These are phyloP conservation scores for Andrena chrysosceles DNA, from an alignment of 2,888 invertebrate species.

Conservation along the genomic window DNA sequence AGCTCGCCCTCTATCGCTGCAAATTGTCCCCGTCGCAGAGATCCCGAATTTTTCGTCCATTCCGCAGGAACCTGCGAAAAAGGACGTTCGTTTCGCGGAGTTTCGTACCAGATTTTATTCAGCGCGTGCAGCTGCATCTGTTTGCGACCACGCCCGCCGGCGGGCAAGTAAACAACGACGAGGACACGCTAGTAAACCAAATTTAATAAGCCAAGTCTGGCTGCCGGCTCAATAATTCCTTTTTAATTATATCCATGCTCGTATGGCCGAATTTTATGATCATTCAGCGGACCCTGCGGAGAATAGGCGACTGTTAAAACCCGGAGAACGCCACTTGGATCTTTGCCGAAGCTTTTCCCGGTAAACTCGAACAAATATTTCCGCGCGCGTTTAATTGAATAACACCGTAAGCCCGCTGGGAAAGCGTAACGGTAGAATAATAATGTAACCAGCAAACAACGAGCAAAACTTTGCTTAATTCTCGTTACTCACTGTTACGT, in stretches of 20 bases:
- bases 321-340: neutral
- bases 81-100: neutral
- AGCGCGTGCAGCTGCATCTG: neutral
- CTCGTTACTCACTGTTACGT: constrained; percentile 34
- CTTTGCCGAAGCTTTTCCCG: neutral
- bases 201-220: constrained; percentile 39
- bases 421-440: neutral
- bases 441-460: neutral
- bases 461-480: neutral
- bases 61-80: neutral
- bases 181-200: constrained; percentile 35
- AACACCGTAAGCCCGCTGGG: neutral
- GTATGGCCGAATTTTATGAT: constrained; percentile 40
- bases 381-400: constrained; percentile 18
- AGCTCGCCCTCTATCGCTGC: neutral
- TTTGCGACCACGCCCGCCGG: neutral
- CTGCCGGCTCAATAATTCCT: constrained; percentile 20
- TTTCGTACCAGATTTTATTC: neutral
- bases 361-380: constrained; percentile 8
- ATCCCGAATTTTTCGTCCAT: neutral
- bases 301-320: neutral
- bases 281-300: constrained; percentile 21
- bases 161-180: constrained; percentile 14
- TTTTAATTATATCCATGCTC: constrained; percentile 28
- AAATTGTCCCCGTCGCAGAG: neutral